These are phyloP conservation scores for Crypturellus undulatus DNA, from an alignment of 2,113 vertebrate genomes.

Conservation along the genomic window DNA sequence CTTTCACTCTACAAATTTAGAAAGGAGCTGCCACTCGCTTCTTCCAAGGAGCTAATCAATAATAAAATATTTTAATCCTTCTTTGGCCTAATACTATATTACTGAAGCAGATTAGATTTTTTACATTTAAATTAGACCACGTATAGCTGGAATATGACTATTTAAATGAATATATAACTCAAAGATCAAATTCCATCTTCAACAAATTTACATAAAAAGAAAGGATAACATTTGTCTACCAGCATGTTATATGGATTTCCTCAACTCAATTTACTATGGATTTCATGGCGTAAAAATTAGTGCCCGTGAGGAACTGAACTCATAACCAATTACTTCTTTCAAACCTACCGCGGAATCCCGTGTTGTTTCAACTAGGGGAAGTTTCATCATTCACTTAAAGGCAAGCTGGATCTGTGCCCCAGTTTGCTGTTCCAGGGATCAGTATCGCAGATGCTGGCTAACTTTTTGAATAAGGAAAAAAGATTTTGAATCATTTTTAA, in stretches of 20 bases:
- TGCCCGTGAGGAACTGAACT: slow-evolving; percentile 5
- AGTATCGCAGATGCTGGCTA: not conserved
- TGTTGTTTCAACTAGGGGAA: not conserved
- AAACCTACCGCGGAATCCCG: not conserved
- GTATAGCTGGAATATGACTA: slow-evolving; percentile 6
- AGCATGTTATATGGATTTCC: slow-evolving; percentile 32
- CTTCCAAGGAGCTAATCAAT: not conserved
- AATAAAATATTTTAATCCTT: slow-evolving; percentile 25
- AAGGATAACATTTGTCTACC: slow-evolving; percentile 50
- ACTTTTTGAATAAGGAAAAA: not conserved
- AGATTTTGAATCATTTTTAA: not conserved
- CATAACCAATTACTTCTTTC: slow-evolving; percentile 28
- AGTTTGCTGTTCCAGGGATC: not conserved
- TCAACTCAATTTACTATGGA: slow-evolving; percentile 34
- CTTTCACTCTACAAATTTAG: not conserved
- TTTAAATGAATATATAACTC: slow-evolving; percentile 44
- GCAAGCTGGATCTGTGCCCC: not conserved
- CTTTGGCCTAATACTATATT: not conserved
- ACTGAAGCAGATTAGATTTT: slow-evolving; percentile 22
- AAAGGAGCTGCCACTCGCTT: not conserved
- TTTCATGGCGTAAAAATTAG: slow-evolving; percentile 44
- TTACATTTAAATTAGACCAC: slow-evolving; percentile 34
- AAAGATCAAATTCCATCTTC: slow-evolving; percentile 55
- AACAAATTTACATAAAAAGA: slow-evolving; percentile 48
- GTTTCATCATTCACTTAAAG: not conserved